phyloP scores from a whole-genome alignment of 2,113 vertebrate species.

The Elanus axillaris region DNA sequence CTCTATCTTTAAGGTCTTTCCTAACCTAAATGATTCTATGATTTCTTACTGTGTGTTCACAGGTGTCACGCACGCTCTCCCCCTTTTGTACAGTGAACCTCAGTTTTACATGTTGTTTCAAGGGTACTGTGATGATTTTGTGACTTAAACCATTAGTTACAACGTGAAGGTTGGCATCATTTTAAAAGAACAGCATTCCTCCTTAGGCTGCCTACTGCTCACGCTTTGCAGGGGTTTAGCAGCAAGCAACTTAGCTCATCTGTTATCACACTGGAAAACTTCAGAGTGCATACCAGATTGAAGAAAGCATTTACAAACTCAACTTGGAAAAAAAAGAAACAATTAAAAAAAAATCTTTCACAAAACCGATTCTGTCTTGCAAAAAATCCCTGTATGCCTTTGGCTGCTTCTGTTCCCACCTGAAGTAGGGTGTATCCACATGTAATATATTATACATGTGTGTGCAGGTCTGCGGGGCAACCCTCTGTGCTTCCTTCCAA shows the following conservation, averaged over 20 bases:
- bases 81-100: not conserved
- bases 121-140: not conserved
- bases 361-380: not conserved
- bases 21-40: too few species aligned
- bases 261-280: not conserved
- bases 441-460: not conserved
- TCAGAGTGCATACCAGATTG: not conserved
- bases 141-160: not conserved
- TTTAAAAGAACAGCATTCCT: not conserved
- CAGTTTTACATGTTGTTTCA: not conserved
- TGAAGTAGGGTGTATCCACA: not conserved
- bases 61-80: not conserved
- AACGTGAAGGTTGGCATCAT: not conserved
- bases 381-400: not conserved
- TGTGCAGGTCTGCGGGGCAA: not conserved
- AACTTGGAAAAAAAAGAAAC: too few species aligned
- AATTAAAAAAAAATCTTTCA: not conserved
- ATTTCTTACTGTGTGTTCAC: not conserved
- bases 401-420: not conserved
- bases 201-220: not conserved
- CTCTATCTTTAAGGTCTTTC: too few species aligned
- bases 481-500: not conserved
- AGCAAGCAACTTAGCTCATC: not conserved
- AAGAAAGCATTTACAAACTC: not conserved
- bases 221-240: not conserved